Evolutionary conservation across 2,888 invertebrate species (phyloP), one percentile per base, ranked within the genome.

Genomic region (Drosophila paramelanica): DNA sequence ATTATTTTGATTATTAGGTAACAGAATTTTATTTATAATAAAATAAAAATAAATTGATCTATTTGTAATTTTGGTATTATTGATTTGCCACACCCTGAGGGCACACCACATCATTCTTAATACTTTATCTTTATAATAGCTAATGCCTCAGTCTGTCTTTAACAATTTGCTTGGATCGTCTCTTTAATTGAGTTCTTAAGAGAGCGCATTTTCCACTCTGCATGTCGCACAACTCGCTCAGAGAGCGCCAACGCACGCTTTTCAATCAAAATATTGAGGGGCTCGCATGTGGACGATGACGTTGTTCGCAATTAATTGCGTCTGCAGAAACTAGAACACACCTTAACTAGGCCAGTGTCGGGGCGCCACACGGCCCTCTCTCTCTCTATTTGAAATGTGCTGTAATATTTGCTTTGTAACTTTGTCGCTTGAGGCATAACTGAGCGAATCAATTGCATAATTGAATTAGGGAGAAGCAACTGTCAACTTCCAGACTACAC

Each of bases 401-500:
- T 43, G 58, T 67, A 56, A 69, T 64, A 46, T 73, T 73, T 73
- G 39, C 64, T 57, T 49, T 73, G 61, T 70, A 52, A 77, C 47
- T 59, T 17, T 65, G 42, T 64, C 43, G 52, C 53, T 60, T 36
- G 47, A 41, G 14, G 25, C 38, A 39, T 47, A 43, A 62, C n/a
- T 38, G 59, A 47, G 59, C n/a, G 47, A 62, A 67, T 71, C 64
- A 71, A 81, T 83, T 67, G 58, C 68, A 46, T 69, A 82, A 71
- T 73, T 43, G 43, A 53, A 61, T 51, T 46, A 45, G 36, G 68
- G 41, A 39, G 43, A 61, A 67, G 27, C 45, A 56, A 58, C 65
- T 58, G 52, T 67, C 58, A 70, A 55, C n/a, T 83, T 67, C 77
- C 53, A 77, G 84, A 49, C 66, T 13, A 46, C 47, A 5, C 25